Evolutionary conservation across 1,140 invertebrate genomes (phyloP).

Genomic region (Diorhabda elongata): DNA sequence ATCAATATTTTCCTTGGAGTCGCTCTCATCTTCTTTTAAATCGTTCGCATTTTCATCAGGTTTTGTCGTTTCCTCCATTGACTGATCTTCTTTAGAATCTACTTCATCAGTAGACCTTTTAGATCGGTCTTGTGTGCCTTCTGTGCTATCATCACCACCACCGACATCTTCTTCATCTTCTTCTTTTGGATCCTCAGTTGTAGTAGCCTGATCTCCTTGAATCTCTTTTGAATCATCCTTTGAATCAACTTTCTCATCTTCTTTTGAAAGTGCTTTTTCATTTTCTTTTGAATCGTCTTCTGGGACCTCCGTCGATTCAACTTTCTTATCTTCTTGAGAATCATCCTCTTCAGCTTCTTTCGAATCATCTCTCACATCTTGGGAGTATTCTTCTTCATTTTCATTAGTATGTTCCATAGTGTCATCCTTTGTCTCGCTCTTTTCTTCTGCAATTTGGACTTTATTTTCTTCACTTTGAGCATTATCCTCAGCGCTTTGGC

Average conservation of each 20-base stretch:
- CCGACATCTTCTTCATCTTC: slow-evolving; percentile 25
- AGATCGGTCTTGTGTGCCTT: slow-evolving; percentile 29
- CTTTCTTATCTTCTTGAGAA: not conserved
- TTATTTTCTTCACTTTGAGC: slow-evolving; percentile 35
- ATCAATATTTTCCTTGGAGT: slow-evolving; percentile 41
- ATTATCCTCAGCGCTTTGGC: slow-evolving; percentile 14
- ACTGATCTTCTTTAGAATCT: slow-evolving; percentile 43
- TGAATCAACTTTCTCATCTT: not conserved
- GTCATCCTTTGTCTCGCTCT: slow-evolving; percentile 16
- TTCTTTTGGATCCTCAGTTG: slow-evolving; percentile 15
- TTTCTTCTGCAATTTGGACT: slow-evolving; percentile 23
- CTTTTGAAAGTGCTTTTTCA: slow-evolving; percentile 14
- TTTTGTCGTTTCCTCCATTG: not conserved
- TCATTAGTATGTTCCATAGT: slow-evolving; percentile 12
- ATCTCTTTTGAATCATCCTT: slow-evolving; percentile 18
- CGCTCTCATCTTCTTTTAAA: slow-evolving; percentile 12
- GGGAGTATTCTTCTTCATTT: slow-evolving; percentile 14
- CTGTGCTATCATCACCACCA: slow-evolving; percentile 43
- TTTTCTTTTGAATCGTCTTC: slow-evolving; percentile 16
- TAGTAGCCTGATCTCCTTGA: not conserved
- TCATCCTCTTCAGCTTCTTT: slow-evolving; percentile 18
- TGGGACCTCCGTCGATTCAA: slow-evolving; percentile 7
- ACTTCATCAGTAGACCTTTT: not conserved
- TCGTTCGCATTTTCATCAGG: not conserved
- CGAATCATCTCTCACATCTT: slow-evolving; percentile 14